phyloP scores from a whole-genome alignment of 2,113 vertebrate genomes.

The Nanorana parkeri region DNA sequence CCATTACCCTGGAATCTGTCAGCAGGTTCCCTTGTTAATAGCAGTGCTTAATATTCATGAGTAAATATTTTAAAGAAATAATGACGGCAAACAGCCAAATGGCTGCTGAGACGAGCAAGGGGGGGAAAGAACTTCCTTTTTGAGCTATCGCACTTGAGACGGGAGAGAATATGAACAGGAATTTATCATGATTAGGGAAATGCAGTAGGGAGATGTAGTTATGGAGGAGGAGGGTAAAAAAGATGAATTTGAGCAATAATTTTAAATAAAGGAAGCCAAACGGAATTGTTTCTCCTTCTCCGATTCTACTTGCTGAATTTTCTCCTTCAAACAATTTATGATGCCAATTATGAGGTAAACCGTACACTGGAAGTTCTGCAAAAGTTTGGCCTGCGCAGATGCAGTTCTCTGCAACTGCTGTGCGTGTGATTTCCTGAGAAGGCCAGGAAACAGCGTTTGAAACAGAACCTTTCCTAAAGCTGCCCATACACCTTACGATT shows the following conservation, averaged over 20 bases:
- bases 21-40: constrained; percentile 56
- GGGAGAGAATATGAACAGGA: constrained; percentile 56
- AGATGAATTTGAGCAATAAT: constrained; percentile 60
- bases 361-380: constrained; percentile 24
- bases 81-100: constrained; percentile 57
- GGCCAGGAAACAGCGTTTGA: too few species aligned
- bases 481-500: too few species aligned
- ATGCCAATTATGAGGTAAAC: constrained; percentile 55
- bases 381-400: constrained; percentile 15
- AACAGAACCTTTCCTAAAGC: too few species aligned
- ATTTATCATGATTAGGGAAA: constrained; percentile 61
- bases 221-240: constrained; percentile 54
- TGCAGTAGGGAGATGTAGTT: constrained; percentile 50
- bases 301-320: constrained; percentile 51
- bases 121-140: constrained; percentile 42
- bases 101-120: constrained; percentile 44
- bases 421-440: too few species aligned
- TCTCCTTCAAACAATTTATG: constrained; percentile 52
- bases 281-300: constrained; percentile 49
- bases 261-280: constrained; percentile 60
- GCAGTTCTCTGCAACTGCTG: neutral
- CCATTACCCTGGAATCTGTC: constrained; percentile 51
- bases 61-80: constrained; percentile 61
- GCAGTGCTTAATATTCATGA: constrained; percentile 62
- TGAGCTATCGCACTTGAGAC: constrained; percentile 42